Base-by-base conservation (phyloP, 2,113 vertebrate species). In the Falcunculus frontatus region DNA sequence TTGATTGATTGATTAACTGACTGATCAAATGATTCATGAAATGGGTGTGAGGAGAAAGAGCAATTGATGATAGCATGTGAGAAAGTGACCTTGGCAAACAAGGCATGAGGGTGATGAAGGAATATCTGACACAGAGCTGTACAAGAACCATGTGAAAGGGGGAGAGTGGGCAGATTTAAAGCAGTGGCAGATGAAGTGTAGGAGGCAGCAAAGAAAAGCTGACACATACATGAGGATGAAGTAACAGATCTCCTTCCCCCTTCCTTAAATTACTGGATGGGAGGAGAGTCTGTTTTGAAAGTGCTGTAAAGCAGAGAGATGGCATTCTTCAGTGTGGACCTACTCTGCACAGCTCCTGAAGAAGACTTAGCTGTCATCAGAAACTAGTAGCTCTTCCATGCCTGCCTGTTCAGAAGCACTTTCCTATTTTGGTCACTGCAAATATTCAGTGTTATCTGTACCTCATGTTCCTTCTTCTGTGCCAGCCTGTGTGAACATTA, bases 181-280 rank as follows among this genome's bases (percentile, higher is more conserved):
- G 68, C 65, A 67, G 72, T 32, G 65, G 74, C 96, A 97, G 96
- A 93, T 93, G 94, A 96, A 86, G 88, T 0, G 93, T 96, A 84
- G 96, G 96, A 96, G 89, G 91, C 60, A 90, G 67, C 69, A 93
- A 95, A 95, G 91, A 95, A 90, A 96, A 96, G 64, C 80, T 94
- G 75, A 67, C 87, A 91, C 87, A 65, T 95, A 76, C 60, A 30
- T 15, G 42, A 77, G 44, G 30, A 92, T 91, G 92, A 90, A 90
- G 84, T 69, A 91, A 92, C 62, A 70, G 29, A 55, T 79, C 35
- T 91, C 72, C 30, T 89, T 93, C 57, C 23, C 4, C 15, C 69
- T 80, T 87, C 12, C 37, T 60, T 68, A 41, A n/a, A 46, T 94
- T 72, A 41, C 47, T 70, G 57, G 37, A 52, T 91, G 52, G 47